A percentile compares a stretch with the other conserved stretches of the same genome.
Conservation (phyloP, 2,888 invertebrate genomes). For the Galeruca laticollis region DNA sequence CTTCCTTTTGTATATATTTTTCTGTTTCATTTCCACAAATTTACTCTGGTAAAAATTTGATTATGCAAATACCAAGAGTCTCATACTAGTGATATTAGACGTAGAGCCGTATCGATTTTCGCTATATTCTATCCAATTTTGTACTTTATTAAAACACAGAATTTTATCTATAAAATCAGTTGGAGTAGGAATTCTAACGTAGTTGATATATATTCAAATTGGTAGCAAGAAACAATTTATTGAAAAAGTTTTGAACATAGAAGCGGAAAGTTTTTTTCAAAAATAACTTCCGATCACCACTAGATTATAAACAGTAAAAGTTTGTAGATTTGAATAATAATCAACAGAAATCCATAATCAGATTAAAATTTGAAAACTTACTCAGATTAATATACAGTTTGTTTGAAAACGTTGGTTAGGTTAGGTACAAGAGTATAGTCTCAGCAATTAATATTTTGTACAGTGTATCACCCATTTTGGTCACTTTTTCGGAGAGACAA, state of each 20-base stretch:
- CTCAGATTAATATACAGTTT: no score
- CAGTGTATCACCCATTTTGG: no score
- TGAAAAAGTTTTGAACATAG: neutral
- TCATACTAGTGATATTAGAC: neutral
- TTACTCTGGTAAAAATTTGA: neutral
- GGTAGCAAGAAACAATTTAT: neutral
- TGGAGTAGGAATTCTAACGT: neutral
- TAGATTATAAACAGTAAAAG: neutral
- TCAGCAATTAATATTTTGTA: no score
- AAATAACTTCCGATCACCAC: no score
- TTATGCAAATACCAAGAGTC: neutral
- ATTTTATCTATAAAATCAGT: neutral
- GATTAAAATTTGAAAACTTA: no score
- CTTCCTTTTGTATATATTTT: no score
- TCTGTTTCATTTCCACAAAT: neutral
- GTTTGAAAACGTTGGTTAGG: no score
- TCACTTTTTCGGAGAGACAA: no score
- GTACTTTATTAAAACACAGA: neutral
- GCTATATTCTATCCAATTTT: neutral
- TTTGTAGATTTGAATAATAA: neutral
- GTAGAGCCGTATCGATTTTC: neutral
- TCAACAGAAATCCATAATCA: neutral
- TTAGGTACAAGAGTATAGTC: no score
- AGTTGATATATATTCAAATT: neutral
- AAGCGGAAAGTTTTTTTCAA: neutral